These are phyloP conservation scores for Drosophila hamatofila DNA, from an alignment of 2,888 invertebrate genomes.

Conservation along the genomic window DNA sequence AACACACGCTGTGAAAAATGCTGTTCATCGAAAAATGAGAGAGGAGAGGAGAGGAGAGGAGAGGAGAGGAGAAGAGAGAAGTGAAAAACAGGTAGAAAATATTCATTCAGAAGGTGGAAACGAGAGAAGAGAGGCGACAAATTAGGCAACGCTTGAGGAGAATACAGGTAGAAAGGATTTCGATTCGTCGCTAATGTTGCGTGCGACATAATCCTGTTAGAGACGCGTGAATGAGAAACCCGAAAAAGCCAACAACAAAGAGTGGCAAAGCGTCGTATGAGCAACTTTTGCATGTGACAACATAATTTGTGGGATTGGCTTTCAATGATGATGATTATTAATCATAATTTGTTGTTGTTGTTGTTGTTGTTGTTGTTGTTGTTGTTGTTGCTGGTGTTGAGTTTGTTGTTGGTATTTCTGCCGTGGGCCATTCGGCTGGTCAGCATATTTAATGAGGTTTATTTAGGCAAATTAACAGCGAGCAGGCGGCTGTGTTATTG, in stretches of 20 bases:
- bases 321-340: conserved; percentile 60
- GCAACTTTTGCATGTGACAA: conserved; percentile 76
- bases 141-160: conserved; percentile 60
- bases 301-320: conserved; percentile 74
- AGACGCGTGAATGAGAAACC: conserved; percentile 68
- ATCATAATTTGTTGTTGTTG: conserved; percentile 60
- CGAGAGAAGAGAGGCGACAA: conserved; percentile 44
- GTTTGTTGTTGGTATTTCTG: conserved; percentile 17
- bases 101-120: conserved; percentile 13
- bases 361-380: conserved; percentile 33
- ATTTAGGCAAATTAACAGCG: conserved; percentile 69
- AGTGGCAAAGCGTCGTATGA: conserved; percentile 46
- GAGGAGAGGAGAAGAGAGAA: not conserved
- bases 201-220: conserved; percentile 76
- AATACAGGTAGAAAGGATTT: conserved; percentile 54
- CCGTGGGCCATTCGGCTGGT: conserved; percentile 49
- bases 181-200: conserved; percentile 66
- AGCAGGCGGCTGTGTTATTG: conserved; percentile 18
- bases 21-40: conserved; percentile 5
- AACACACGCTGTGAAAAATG: conserved; percentile 71
- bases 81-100: conserved; percentile 54
- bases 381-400: conserved; percentile 35
- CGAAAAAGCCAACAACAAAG: not conserved
- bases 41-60: not conserved
- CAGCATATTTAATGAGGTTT: conserved; percentile 78